phyloP scores from a whole-genome alignment of 92 coral and sea anemone species.

The Palythoa caribaeorum region DNA sequence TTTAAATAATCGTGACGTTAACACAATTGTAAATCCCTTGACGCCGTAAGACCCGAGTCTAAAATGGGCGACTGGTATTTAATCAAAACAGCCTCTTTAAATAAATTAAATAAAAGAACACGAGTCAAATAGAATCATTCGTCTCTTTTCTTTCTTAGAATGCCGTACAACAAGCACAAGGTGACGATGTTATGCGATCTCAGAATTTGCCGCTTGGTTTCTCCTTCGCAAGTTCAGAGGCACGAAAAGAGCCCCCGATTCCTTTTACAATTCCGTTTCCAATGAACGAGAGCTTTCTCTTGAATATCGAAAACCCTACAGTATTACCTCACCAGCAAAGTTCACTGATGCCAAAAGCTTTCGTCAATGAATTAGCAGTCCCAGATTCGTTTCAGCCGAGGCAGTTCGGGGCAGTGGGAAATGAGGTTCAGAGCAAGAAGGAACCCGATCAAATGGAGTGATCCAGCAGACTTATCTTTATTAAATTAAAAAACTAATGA shows the following conservation, averaged over 20 bases:
- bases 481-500: too few species aligned
- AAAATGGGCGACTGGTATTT: too few species aligned
- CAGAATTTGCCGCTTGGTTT: conserved; percentile 11
- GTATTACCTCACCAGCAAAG: not conserved
- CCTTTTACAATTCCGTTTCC: not conserved
- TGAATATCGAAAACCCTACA: not conserved
- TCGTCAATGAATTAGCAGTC: not conserved
- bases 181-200: not conserved
- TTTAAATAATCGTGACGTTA: too few species aligned
- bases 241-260: not conserved
- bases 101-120: too few species aligned
- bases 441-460: not conserved
- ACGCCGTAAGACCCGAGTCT: not conserved
- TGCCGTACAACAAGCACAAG: not conserved
- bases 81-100: too few species aligned
- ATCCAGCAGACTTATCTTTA: not conserved
- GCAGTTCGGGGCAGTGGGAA: not conserved
- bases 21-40: too few species aligned
- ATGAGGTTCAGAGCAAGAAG: not conserved
- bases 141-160: not conserved
- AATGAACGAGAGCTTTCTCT: not conserved
- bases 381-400: not conserved
- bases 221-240: not conserved
- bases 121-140: not conserved
- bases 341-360: not conserved